Conservation (phyloP, 2,113 vertebrate genomes). For the Microtus oregoni region DNA sequence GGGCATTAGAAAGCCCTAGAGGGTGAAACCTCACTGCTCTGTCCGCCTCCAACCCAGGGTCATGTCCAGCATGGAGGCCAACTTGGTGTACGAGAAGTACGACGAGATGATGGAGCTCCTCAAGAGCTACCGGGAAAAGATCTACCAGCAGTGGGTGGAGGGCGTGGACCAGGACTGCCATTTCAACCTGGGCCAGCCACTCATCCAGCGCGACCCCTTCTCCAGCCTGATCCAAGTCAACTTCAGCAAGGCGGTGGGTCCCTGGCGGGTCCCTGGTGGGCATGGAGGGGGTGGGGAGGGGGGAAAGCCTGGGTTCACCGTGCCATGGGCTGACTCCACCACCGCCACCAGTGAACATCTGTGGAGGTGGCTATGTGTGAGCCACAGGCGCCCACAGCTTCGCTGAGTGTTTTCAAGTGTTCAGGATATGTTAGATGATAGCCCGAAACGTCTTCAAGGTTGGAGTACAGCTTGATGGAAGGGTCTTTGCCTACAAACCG, state of each 20-base stretch:
- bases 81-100: constrained; percentile 81
- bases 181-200: constrained; percentile 87
- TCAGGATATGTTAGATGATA: not conserved
- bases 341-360: fast-evolving
- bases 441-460: too few species aligned
- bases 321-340: not conserved
- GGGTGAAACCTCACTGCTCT: fast-evolving
- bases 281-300: not conserved
- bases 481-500: not conserved
- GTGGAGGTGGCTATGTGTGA: fast-evolving
- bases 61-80: constrained; percentile 80
- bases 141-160: constrained; percentile 80
- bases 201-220: constrained; percentile 77
- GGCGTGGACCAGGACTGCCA: constrained; percentile 83
- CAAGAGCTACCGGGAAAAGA: constrained; percentile 52
- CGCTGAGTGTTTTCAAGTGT: not conserved
- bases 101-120: constrained; percentile 84
- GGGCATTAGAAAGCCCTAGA: fast-evolving
- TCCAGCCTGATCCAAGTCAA: constrained; percentile 83
- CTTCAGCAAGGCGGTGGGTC: constrained; percentile 87
- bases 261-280: too few species aligned
- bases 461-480: not conserved
- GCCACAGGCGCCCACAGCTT: not conserved
- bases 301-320: not conserved
- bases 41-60: constrained; percentile 14